These are phyloP conservation scores for Trichechus manatus DNA, from an alignment of 2,113 vertebrate species.

Conservation along the genomic window DNA sequence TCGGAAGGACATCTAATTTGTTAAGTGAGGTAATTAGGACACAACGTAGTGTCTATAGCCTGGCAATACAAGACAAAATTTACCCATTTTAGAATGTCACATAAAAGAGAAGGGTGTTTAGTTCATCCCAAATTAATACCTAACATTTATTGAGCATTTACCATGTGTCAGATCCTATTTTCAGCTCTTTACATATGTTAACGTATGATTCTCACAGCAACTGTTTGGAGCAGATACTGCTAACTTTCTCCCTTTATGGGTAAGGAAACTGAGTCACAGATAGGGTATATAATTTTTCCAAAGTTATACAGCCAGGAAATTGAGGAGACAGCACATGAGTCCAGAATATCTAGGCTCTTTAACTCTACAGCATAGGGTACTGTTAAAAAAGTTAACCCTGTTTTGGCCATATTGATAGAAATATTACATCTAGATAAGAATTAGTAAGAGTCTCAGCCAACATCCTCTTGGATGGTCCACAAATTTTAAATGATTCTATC, in stretches of 20 bases:
- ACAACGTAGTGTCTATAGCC: background rate
- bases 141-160: background rate
- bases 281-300: background rate
- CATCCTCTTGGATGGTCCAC: background rate
- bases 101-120: background rate
- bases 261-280: background rate
- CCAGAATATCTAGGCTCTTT: background rate
- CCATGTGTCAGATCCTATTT: background rate
- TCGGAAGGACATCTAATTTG: background rate
- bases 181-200: background rate
- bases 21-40: background rate
- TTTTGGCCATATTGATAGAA: background rate
- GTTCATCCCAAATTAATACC: background rate
- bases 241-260: background rate
- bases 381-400: background rate
- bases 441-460: background rate
- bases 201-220: background rate
- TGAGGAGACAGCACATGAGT: background rate
- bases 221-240: background rate
- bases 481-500: conserved; percentile 40
- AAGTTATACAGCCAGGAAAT: background rate
- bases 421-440: background rate
- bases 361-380: background rate
- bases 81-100: conserved; percentile 41
- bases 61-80: conserved; percentile 18